Evolutionary conservation across 2,797 vertebrate genomes (phyloP).

Genomic region (Brachyrhaphis roseni): DNA sequence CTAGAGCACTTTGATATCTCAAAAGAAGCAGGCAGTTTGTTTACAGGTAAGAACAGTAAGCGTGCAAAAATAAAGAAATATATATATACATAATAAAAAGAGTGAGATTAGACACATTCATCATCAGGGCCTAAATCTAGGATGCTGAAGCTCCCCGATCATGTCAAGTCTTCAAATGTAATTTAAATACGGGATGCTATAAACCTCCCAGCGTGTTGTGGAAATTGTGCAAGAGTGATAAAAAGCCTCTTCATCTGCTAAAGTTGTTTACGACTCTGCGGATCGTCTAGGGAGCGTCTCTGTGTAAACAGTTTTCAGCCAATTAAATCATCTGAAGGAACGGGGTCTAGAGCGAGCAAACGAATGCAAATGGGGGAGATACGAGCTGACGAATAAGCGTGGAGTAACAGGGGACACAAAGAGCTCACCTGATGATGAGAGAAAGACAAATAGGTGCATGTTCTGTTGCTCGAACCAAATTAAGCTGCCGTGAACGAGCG

Average conservation of each 20-base stretch:
- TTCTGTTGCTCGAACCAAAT: constrained; percentile 9
- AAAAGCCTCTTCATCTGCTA: constrained; percentile 24
- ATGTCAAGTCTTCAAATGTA: constrained; percentile 15
- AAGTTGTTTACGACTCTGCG: constrained; percentile 49
- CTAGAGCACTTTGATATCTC: constrained; percentile 62
- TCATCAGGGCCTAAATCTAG: constrained; percentile 10
- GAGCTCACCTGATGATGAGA: constrained; percentile 22
- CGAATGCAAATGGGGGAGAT: constrained; percentile 48
- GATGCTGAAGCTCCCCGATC: constrained; percentile 14
- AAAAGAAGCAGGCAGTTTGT: constrained; percentile 57
- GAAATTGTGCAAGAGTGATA: constrained; percentile 26
- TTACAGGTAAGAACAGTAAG: constrained; percentile 72
- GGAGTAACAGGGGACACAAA: neutral
- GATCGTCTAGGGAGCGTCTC: constrained; percentile 36
- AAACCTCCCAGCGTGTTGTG: constrained; percentile 26
- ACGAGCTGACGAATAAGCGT: constrained; percentile 18
- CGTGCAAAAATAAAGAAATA: neutral
- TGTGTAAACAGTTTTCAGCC: constrained; percentile 52
- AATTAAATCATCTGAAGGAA: constrained; percentile 59
- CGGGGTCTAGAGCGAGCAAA: constrained; percentile 35
- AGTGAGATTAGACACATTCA: neutral
- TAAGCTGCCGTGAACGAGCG: neutral
- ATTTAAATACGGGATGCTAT: constrained; percentile 27
- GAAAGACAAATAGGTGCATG: constrained; percentile 8
- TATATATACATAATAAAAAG: neutral